A percentile compares a stretch with the other conserved stretches of the same genome.
Conservation (phyloP, 2,888 invertebrate genomes). For the Anticlea derivata region DNA sequence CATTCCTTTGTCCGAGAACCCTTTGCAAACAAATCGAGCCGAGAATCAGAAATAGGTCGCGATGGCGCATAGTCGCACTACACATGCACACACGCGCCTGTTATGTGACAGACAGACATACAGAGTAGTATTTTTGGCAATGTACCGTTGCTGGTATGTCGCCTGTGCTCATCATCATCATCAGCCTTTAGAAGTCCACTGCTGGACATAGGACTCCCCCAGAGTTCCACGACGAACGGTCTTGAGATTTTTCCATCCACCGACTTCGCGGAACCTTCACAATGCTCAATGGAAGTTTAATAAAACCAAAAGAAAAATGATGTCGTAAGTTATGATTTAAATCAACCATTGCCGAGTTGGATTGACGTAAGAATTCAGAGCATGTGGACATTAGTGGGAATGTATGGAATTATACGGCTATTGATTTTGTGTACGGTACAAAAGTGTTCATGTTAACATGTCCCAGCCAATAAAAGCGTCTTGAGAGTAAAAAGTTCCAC, state of each 20-base stretch:
- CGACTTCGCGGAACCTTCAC: too few relatives aligned
- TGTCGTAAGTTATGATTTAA: constrained; percentile 2
- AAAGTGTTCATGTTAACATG: background rate
- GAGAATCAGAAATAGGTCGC: constrained; percentile 54
- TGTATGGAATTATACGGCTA: constrained; percentile 6
- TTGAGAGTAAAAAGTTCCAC: too few relatives aligned
- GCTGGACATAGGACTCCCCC: too few relatives aligned
- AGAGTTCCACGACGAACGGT: too few relatives aligned
- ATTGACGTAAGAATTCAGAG: constrained; percentile 1
- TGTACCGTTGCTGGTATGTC: constrained; percentile 50
- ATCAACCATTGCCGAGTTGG: background rate
- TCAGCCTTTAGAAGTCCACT: too few relatives aligned
- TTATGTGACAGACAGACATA: constrained; percentile 41
- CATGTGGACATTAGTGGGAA: constrained; percentile 3
- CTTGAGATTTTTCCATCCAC: too few relatives aligned
- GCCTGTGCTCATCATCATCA: too few relatives aligned
- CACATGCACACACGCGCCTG: constrained; percentile 18
- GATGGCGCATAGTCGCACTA: constrained; percentile 36
- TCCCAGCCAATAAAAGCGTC: too few relatives aligned
- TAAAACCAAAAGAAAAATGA: background rate
- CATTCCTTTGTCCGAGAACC: constrained; percentile 47
- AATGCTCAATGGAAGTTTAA: too few relatives aligned
- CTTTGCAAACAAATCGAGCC: constrained; percentile 60
- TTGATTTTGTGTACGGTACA: constrained; percentile 2
- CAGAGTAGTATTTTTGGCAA: constrained; percentile 58